A percentile compares a stretch with the other conserved stretches of the same genome.
Conservation (phyloP, 2,888 invertebrate genomes). For the Notocelia uddmanniana region DNA sequence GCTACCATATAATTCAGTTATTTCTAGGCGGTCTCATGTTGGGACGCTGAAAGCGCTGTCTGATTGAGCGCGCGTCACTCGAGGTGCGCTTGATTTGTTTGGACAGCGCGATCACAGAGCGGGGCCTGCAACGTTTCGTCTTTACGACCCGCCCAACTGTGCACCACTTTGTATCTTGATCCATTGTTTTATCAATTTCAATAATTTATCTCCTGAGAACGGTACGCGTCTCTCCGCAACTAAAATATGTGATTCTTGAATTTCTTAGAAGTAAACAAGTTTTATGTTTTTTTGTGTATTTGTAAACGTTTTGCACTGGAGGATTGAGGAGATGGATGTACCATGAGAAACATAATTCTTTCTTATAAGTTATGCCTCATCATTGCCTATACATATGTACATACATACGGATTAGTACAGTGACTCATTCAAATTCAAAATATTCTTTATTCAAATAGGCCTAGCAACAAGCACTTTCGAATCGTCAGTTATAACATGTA, state of each 20-base stretch:
- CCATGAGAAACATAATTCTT: background rate
- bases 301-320: constrained; percentile 49
- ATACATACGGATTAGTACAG: too few relatives aligned
- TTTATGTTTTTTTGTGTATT: constrained; percentile 47
- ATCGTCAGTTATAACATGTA: too few relatives aligned
- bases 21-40: constrained; percentile 45
- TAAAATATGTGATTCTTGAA: constrained; percentile 71
- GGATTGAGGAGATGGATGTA: background rate
- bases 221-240: constrained; percentile 75
- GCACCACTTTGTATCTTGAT: constrained; percentile 77
- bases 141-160: constrained; percentile 83
- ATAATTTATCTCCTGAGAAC: constrained; percentile 82
- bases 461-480: too few relatives aligned
- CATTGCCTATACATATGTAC: too few relatives aligned
- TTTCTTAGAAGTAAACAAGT: constrained; percentile 64
- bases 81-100: constrained; percentile 74
- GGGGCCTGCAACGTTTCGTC: constrained; percentile 78
- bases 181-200: constrained; percentile 85
- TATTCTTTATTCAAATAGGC: too few relatives aligned
- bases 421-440: too few relatives aligned
- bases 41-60: constrained; percentile 55
- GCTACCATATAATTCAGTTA: background rate
- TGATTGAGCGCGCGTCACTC: constrained; percentile 51
- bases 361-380: too few relatives aligned
- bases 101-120: constrained; percentile 80